Evolutionary conservation across 2,888 invertebrate species (phyloP).

Genomic region (Quadriops clusia): DNA sequence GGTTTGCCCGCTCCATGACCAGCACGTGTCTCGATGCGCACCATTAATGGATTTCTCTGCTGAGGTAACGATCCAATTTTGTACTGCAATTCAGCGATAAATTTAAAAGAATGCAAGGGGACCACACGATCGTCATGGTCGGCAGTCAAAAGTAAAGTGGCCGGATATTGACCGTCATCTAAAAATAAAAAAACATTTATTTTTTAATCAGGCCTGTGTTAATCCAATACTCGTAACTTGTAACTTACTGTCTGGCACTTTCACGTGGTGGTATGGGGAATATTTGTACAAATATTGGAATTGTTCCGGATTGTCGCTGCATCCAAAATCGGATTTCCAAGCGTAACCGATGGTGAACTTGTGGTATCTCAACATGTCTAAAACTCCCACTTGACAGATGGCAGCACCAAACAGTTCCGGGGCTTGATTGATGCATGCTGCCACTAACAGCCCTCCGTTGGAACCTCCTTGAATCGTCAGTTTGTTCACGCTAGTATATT

Average conservation of each 20-base stretch:
- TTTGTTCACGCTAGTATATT: constrained; percentile 65
- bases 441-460: constrained; percentile 94
- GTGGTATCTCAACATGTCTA: constrained; percentile 96
- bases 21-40: constrained; percentile 86
- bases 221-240: not conserved
- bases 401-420: constrained; percentile 91
- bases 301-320: constrained; percentile 73
- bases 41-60: constrained; percentile 77
- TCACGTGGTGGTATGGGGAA: constrained; percentile 90
- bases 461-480: constrained; percentile 89
- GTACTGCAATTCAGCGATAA: constrained; percentile 81
- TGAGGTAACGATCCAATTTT: constrained; percentile 45
- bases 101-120: constrained; percentile 92
- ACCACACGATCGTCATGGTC: constrained; percentile 99
- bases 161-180: constrained; percentile 66
- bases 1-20: constrained; percentile 98
- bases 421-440: constrained; percentile 87
- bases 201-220: constrained; percentile 4
- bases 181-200: constrained; percentile 6
- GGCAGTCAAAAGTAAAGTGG: constrained; percentile 84
- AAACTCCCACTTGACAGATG: constrained; percentile 88
- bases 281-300: constrained; percentile 76
- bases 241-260: constrained; percentile 46
- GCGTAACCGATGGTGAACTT: constrained; percentile 96
- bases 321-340: constrained; percentile 93